Percentiles rank a stretch among this genome's conserved stretches.
phyloP scores from a whole-genome alignment of 2,888 invertebrate genomes.

The Halictus quadricinctus region DNA sequence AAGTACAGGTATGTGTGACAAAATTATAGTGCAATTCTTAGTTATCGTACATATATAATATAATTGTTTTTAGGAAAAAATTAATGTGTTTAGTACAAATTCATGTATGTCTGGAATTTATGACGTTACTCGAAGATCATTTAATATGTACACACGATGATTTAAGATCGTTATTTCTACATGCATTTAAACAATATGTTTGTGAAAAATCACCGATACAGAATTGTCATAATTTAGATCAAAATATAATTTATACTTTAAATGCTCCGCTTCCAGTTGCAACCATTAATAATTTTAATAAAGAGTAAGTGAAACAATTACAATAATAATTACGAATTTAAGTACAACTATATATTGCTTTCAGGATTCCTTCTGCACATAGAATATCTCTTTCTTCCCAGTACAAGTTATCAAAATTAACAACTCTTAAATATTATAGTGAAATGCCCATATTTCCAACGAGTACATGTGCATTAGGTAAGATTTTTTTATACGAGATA shows the following conservation, averaged over 20 bases:
- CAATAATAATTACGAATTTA: background rate
- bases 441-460: constrained; percentile 73
- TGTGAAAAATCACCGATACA: constrained; percentile 67
- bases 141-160: constrained; percentile 69
- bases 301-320: constrained; percentile 61
- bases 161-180: constrained; percentile 68
- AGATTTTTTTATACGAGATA: constrained; percentile 8
- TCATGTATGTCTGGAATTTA: constrained; percentile 76
- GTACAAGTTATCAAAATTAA: constrained; percentile 58
- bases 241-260: constrained; percentile 67
- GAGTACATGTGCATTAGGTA: constrained; percentile 64
- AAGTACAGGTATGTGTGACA: constrained; percentile 56
- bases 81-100: constrained; percentile 73
- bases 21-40: background rate
- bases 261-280: constrained; percentile 60
- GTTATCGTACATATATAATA: background rate
- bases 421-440: constrained; percentile 68
- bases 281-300: constrained; percentile 62
- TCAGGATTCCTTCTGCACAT: constrained; percentile 56
- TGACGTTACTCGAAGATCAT: constrained; percentile 72
- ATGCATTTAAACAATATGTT: constrained; percentile 69
- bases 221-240: constrained; percentile 49
- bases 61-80: constrained; percentile 65
- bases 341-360: constrained; percentile 12
- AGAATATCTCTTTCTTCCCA: constrained; percentile 67